These are phyloP conservation scores for Scolopax bukidnonensis DNA, from an alignment of 2,797 vertebrate species.

Conservation along the genomic window DNA sequence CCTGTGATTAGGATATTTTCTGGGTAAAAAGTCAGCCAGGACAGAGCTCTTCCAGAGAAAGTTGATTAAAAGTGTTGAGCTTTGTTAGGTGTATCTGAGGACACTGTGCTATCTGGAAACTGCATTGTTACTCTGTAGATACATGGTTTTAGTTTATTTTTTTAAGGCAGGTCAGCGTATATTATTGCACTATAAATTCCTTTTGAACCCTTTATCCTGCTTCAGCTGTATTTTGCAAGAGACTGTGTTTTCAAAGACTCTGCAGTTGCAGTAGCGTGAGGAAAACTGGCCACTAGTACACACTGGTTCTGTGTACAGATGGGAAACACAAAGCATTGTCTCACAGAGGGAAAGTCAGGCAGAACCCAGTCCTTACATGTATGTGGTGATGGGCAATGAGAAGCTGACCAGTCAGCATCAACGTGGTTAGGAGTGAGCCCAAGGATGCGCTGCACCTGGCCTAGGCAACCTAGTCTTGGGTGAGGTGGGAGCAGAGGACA, in stretches of 20 bases:
- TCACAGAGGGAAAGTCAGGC: not conserved
- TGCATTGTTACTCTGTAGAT: not conserved
- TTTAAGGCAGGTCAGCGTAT: not conserved
- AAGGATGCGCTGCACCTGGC: not conserved
- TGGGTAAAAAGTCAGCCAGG: not conserved
- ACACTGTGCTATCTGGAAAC: not conserved
- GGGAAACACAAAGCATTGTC: not conserved
- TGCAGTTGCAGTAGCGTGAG: not conserved
- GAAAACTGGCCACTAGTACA: not conserved
- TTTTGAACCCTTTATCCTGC: not conserved
- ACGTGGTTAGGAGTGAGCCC: accelerated
- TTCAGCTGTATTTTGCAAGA: not conserved
- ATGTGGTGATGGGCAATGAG: not conserved
- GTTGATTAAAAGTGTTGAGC: not conserved
- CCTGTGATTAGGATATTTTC: not conserved
- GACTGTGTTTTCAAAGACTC: not conserved
- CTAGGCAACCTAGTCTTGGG: not conserved
- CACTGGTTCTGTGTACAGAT: not conserved
- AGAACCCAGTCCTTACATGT: not conserved
- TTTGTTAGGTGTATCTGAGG: not conserved
- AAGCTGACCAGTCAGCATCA: not conserved
- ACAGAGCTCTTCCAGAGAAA: not conserved
- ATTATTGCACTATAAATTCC: not conserved
- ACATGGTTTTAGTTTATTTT: not conserved
- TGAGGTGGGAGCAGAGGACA: not conserved